Evolutionary conservation across 2,888 invertebrate genomes (phyloP), one percentile per base, ranked within the genome.

Genomic region (Euzetes globulus): DNA sequence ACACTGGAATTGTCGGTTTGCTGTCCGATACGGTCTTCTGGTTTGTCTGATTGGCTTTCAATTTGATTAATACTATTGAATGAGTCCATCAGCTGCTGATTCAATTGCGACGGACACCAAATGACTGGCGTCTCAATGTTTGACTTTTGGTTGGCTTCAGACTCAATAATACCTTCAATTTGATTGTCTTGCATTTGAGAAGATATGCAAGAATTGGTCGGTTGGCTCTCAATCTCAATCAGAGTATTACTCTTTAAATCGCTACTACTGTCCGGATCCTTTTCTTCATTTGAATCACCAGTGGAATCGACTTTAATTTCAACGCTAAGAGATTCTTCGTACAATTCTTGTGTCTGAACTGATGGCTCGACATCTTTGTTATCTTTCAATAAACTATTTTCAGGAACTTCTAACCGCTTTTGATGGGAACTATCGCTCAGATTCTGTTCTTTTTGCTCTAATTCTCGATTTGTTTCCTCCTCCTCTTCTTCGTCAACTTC

Each of bases 151-250:
- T 45, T 45, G 7, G 45, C 7, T 15, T 52, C 52, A 52, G 9
- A 15, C 19, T 13, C n/a, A n/a, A 13, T 11, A 19, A 15, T 52
- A n/a, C 6, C 52, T 15, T 52, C 52, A n/a, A 15, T 7, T 13
- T 52, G 52, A 52, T 52, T 52, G 52, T 52, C 52, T 52, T 52
- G 52, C 52, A 52, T 52, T 52, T 15, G 6, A 13, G 9, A 6
- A 15, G 52, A 52, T 52, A 52, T 52, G 52, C 52, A 52, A 52
- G 52, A 52, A n/a, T 52, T 52, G 52, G 52, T n/a, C n/a, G n/a
- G n/a, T n/a, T n/a, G n/a, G n/a, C n/a, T n/a, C n/a, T 52, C 17
- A n/a, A 19, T 52, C 7, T 52, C 52, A 52, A 15, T 52, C 19
- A 52, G 52, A 52, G 52, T 52, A 52, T 52, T 52, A 52, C 52